These are phyloP conservation scores for Cebidichthys violaceus DNA, from an alignment of 2,113 vertebrate genomes.

Conservation along the genomic window DNA sequence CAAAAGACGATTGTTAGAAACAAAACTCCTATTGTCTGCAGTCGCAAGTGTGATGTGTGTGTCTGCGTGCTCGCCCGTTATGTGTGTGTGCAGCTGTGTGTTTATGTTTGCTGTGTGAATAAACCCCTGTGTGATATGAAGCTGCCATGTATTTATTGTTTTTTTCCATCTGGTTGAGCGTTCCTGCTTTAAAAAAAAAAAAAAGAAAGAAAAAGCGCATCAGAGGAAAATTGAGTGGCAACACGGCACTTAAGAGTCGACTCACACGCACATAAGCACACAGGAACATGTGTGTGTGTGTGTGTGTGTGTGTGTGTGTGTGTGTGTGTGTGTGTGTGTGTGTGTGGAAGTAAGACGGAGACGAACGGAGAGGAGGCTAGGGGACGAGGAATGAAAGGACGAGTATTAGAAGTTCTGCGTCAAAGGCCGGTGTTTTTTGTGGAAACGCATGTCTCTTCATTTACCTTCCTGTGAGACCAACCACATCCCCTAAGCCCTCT, in stretches of 20 bases:
- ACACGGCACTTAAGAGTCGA: neutral
- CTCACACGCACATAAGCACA: conserved; percentile 32
- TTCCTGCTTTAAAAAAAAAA: conserved; percentile 21
- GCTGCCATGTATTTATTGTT: conserved; percentile 16
- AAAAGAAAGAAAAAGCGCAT: conserved; percentile 2
- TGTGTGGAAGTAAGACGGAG: conserved; percentile 14
- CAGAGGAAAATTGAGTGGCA: conserved; percentile 27
- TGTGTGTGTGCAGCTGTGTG: neutral
- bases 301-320: conserved; percentile 47
- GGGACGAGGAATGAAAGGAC: conserved; percentile 1
- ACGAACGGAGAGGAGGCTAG: conserved; percentile 9
- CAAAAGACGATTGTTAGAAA: conserved; percentile 23
- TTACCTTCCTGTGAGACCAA: conserved; percentile 8
- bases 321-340: conserved; percentile 35
- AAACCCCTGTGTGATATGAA: conserved; percentile 40
- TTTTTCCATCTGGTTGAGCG: conserved; percentile 52
- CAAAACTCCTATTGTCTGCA: conserved; percentile 38
- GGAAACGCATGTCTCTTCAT: conserved; percentile 26
- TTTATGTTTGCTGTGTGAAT: conserved; percentile 34
- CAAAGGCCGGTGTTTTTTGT: conserved; percentile 28
- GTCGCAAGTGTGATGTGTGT: conserved; percentile 1
- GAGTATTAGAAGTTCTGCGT: conserved; percentile 11
- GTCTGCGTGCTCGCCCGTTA: neutral
- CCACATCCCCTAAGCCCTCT: conserved; percentile 3
- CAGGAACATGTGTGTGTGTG: conserved; percentile 9